These are phyloP conservation scores for Trimorus sp. DNA, from an alignment of 2,888 invertebrate species.

Conservation along the genomic window DNA sequence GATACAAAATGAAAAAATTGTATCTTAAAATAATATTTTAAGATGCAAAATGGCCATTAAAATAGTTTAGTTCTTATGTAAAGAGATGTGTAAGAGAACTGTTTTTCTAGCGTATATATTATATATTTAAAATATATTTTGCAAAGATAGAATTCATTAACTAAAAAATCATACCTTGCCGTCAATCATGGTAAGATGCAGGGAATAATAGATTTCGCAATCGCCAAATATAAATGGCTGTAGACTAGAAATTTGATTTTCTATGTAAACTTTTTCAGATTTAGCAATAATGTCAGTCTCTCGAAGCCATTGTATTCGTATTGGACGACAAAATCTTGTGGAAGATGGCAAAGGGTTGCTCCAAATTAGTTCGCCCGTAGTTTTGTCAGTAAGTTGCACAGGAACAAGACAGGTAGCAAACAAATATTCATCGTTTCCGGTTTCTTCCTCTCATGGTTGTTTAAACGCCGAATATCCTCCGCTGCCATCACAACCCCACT, in stretches of 20 bases:
- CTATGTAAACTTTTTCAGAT: constrained; percentile 46
- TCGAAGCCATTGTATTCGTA: constrained; percentile 44
- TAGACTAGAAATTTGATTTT: constrained; percentile 49
- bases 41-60: too few relatives aligned
- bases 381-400: constrained; percentile 8
- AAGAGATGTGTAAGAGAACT: too few relatives aligned
- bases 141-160: too few relatives aligned
- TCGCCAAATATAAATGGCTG: constrained; percentile 27
- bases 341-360: constrained; percentile 47
- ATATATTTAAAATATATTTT: too few relatives aligned
- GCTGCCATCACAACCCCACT: constrained; percentile 30
- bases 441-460: constrained; percentile 13
- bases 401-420: constrained; percentile 35
- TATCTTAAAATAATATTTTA: too few relatives aligned
- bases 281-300: constrained; percentile 45
- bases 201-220: not conserved
- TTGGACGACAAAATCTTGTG: constrained; percentile 49
- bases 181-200: constrained; percentile 37
- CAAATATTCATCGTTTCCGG: constrained; percentile 8
- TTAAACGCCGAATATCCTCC: constrained; percentile 29
- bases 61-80: too few relatives aligned
- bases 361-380: constrained; percentile 27
- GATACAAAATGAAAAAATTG: too few relatives aligned
- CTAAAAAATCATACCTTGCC: not conserved
- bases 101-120: too few relatives aligned